Conservation (phyloP, 2,888 invertebrate genomes). For the Chrysopilus asiliformis region DNA sequence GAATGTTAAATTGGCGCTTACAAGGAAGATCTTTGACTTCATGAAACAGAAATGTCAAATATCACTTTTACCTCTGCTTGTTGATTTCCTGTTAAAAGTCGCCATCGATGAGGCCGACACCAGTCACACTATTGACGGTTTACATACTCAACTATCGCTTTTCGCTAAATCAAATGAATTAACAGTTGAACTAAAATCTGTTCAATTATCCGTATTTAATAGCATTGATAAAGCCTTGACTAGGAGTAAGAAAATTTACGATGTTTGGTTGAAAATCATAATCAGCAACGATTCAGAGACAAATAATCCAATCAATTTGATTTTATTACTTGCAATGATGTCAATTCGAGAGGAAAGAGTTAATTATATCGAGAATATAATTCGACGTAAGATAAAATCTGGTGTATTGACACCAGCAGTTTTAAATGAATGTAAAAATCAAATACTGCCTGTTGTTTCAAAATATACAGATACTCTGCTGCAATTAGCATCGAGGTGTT, state of each 20-base stretch:
- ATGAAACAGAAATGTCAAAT: slow-evolving; percentile 25
- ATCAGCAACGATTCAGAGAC: no score
- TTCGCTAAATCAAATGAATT: slow-evolving; percentile 2
- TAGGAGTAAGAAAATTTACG: slow-evolving; percentile 29
- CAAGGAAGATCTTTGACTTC: slow-evolving; percentile 24
- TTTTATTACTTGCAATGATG: slow-evolving; percentile 50
- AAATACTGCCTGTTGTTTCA: slow-evolving; percentile 41
- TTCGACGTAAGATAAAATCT: not conserved
- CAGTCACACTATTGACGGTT: no score
- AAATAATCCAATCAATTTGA: slow-evolving; percentile 56
- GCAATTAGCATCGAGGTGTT: no score
- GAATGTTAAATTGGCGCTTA: slow-evolving; percentile 23
- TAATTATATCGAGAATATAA: slow-evolving; percentile 44
- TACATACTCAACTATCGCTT: no score
- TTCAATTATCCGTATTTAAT: slow-evolving; percentile 27
- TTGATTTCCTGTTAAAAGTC: not conserved
- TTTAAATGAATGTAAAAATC: slow-evolving; percentile 14
- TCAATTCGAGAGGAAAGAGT: slow-evolving; percentile 46
- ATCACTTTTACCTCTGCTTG: slow-evolving; percentile 12
- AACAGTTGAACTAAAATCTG: slow-evolving; percentile 17
- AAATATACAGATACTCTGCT: no score
- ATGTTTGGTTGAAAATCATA: slow-evolving; percentile 28
- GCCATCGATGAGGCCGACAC: no score
- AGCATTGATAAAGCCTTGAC: slow-evolving; percentile 27
- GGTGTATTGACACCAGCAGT: not conserved